phyloP scores from a whole-genome alignment of 2,797 vertebrate genomes.

The Cygnus olor region DNA sequence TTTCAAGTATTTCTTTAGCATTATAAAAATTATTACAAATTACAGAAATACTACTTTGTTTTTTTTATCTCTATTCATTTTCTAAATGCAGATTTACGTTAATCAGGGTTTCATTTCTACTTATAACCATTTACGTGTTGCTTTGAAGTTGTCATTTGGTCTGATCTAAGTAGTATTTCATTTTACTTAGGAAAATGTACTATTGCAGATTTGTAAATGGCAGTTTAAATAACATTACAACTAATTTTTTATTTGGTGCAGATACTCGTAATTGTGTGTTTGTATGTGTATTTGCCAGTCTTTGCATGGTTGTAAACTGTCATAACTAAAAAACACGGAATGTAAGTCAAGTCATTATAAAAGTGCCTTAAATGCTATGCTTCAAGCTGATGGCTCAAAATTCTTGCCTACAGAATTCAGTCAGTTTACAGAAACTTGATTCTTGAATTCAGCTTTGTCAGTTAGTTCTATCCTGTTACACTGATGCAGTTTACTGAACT shows the following conservation, averaged over 20 bases:
- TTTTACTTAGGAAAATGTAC: not conserved
- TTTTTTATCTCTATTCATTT: not conserved
- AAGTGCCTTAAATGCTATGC: not conserved
- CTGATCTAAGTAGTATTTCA: not conserved
- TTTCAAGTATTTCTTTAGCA: not conserved
- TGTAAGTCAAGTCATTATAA: not conserved
- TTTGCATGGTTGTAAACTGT: not conserved
- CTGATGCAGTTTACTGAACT: not conserved
- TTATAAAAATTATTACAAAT: not conserved
- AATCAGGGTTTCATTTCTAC: not conserved
- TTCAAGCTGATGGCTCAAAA: not conserved
- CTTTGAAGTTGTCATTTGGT: not conserved
- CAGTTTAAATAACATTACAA: not conserved
- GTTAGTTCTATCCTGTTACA: not conserved
- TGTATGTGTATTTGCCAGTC: not conserved
- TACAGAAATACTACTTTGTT: not conserved
- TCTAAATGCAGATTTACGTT: not conserved
- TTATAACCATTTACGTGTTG: not conserved
- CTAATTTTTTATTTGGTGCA: not conserved
- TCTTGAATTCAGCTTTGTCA: not conserved
- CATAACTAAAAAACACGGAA: not conserved
- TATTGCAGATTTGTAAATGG: not conserved
- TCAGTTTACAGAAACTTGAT: not conserved
- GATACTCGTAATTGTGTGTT: not conserved
- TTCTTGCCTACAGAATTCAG: not conserved